Base-by-base conservation (phyloP, 1,140 invertebrate genomes). In the Hyposmocoma kahamanoa region DNA sequence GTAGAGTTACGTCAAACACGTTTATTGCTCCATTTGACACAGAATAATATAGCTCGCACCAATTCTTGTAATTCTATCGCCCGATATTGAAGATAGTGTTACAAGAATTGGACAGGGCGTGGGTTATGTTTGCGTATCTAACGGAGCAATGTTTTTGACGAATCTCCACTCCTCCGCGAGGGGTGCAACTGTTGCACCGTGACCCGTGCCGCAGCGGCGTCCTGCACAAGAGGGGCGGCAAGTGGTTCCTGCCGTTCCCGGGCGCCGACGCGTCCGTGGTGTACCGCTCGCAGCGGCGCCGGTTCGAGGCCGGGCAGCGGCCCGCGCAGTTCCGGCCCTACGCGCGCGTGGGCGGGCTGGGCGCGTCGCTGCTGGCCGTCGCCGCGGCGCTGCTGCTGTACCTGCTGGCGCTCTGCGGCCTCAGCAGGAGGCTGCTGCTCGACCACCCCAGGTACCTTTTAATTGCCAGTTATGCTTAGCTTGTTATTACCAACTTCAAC, bases 261-360 rank as follows among this genome's bases (percentile, higher is more conserved):
- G 94, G 94, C 6, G 87, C 93, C 18, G 97, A 98, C 87, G 88
- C 90, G 47, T 92, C 94, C 5, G 91, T 98, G 6, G 90, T 94
- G 2, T 70, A 90, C 44, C 88, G 95, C 18, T 91, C 94, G 0
- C 95, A 97, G 61, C 88, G 92, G 36, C 91, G 90, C 68, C 89
- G 93, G 2, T 93, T 91, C 63, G 89, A 93, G 20, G 79, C 87
- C 8, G 89, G 92, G 42, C 87, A 91, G 56, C 88, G 92, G 15
- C 96, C 96, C 1, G 87, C 90, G 1, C 93, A 80, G 34, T 75
- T 72, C 65, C 28, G 13, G 32, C 32, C 89, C 1, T 95, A 94
- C 67, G 36, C 93, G 1, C 18, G 13, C 11, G 22, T 21, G 19
- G 38, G 19, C 2, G 19, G 38, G 18, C 11, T 41, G 19, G 18